Conservation (phyloP, 2,888 invertebrate species). For the Tiphia femorata region DNA sequence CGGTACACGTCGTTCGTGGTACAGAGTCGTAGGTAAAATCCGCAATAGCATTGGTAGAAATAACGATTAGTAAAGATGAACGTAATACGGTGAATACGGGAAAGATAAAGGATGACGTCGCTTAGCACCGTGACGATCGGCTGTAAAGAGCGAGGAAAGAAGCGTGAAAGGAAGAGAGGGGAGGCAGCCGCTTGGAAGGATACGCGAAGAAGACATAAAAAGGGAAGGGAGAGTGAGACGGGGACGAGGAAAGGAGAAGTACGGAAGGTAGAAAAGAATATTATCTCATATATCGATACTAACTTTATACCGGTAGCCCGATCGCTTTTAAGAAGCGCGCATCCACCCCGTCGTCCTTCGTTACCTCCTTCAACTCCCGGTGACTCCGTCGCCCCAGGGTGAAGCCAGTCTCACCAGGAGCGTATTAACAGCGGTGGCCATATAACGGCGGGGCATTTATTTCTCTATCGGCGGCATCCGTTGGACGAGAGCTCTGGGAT, state of each 20-base stretch:
- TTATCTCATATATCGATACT: not conserved
- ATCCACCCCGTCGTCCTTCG: constrained; percentile 1
- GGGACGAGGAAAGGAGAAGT: not conserved
- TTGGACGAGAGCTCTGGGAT: constrained; percentile 26
- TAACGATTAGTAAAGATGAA: too few species aligned
- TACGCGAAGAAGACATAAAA: not conserved
- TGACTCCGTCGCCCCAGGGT: not conserved
- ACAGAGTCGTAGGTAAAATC: too few species aligned
- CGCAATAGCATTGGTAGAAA: too few species aligned
- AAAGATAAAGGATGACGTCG: too few species aligned
- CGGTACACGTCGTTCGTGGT: too few species aligned
- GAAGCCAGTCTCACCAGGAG: constrained; percentile 4
- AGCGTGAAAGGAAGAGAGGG: too few species aligned
- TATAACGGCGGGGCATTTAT: constrained; percentile 48
- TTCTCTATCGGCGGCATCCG: constrained; percentile 49
- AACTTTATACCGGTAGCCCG: constrained; percentile 1
- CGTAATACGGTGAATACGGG: too few species aligned
- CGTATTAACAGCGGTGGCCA: constrained; percentile 37
- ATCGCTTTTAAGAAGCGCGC: constrained; percentile 3
- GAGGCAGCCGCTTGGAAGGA: too few species aligned
- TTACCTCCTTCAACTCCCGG: too few species aligned
- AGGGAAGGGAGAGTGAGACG: not conserved
- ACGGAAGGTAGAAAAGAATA: too few species aligned
- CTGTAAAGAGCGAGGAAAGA: too few species aligned
- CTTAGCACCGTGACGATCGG: too few species aligned